These are phyloP conservation scores for Deroptyus accipitrinus DNA, from an alignment of 2,113 vertebrate species.

Conservation along the genomic window DNA sequence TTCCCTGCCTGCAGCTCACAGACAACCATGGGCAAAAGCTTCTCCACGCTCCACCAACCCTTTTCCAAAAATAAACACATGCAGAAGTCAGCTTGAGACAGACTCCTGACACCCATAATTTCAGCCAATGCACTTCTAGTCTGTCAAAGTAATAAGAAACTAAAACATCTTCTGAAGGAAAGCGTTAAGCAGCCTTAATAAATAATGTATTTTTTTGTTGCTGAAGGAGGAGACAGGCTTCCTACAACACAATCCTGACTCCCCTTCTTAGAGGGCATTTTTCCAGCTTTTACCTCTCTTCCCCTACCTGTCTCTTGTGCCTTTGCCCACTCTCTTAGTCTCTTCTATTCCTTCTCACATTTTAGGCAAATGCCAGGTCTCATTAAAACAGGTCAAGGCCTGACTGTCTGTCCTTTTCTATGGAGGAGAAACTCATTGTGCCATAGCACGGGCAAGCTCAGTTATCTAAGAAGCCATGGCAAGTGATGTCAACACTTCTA, in stretches of 20 bases:
- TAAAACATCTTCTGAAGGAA: background rate
- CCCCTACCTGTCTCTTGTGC: background rate
- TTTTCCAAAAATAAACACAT: background rate
- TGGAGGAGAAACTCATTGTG: background rate
- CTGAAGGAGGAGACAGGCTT: background rate
- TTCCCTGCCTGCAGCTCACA: background rate
- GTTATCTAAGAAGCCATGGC: background rate
- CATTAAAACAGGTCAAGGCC: background rate
- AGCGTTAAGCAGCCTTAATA: background rate
- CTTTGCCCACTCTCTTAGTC: background rate
- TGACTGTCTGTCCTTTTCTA: background rate
- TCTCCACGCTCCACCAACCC: rapidly evolving
- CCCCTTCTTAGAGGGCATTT: background rate
- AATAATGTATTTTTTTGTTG: background rate
- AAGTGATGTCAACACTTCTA: background rate
- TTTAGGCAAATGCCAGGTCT: background rate
- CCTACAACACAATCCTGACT: background rate
- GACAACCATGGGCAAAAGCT: background rate
- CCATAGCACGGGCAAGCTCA: background rate
- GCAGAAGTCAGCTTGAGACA: background rate
- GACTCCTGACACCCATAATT: background rate
- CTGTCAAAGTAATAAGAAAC: background rate
- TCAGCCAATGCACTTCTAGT: background rate
- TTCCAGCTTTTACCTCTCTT: background rate
- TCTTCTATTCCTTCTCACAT: background rate